These are phyloP conservation scores for Lophura nycthemera DNA, from an alignment of 2,113 vertebrate genomes.

Conservation along the genomic window DNA sequence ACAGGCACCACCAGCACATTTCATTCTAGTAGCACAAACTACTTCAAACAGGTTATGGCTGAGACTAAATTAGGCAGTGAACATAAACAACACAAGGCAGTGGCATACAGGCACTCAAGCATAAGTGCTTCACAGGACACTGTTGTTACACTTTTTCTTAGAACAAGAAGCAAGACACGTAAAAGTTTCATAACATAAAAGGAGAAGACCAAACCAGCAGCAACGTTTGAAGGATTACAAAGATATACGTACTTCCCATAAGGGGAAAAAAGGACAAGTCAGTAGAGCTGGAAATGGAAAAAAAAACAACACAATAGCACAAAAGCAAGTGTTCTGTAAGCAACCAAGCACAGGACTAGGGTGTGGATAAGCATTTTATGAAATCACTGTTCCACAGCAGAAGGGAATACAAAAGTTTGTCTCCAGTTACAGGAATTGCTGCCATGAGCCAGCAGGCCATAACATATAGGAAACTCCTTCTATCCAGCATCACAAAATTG, in stretches of 20 bases:
- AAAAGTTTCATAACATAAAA: background rate
- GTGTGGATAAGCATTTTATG: background rate
- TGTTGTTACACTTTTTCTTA: background rate
- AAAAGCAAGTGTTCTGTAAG: background rate
- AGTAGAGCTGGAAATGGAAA: background rate
- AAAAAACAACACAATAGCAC: background rate
- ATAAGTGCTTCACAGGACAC: background rate
- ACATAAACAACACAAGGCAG: background rate
- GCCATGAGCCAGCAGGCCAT: background rate
- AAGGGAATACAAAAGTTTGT: background rate
- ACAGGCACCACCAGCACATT: background rate
- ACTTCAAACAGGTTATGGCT: background rate
- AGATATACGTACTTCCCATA: background rate
- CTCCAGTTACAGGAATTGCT: background rate
- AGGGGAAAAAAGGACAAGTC: background rate
- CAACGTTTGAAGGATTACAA: background rate
- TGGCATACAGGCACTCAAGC: background rate
- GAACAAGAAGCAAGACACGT: accelerated
- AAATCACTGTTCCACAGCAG: background rate
- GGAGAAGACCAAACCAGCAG: background rate
- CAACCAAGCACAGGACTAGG: background rate
- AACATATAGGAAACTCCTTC: background rate
- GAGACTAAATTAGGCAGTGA: background rate
- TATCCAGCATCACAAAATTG: background rate
- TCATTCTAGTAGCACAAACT: background rate